Evolutionary conservation across 1,140 invertebrate genomes (phyloP), one percentile per base, ranked within the genome.

Genomic region (Monomorium pharaonis): DNA sequence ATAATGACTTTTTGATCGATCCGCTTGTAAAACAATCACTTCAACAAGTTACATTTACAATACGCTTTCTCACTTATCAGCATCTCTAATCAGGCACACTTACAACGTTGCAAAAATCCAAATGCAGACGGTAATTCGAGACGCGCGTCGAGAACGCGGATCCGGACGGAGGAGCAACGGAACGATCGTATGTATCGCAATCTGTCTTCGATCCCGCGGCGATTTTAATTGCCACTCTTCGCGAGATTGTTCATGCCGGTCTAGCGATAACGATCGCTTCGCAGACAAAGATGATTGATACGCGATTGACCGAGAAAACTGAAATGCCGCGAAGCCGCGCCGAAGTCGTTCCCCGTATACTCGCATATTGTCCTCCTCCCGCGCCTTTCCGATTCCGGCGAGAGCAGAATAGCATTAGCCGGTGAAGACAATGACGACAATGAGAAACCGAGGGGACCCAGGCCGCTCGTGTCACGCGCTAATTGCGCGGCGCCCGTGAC

Each of bases 391-490:
- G 9, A 16, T 21, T 47, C 14, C 14, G 51, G 21, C 51, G 44
- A 37, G 37, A 47, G 14, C 37, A n/a, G n/a, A n/a, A n/a, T n/a
- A n/a, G n/a, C 18, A 12, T 56, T n/a, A n/a, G 49, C 33, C 42
- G 72, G 74, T 44, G 62, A 83, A 18, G 72, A 83, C 58, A 49
- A 85, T 24, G 42, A 72, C 58, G 30, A 51, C 60, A 76, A 77
- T n/a, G 70, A 80, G 74, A 85, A 85, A 83, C 76, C n/a, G n/a
- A n/a, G n/a, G n/a, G 47, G 75, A 80, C 58, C 70, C 6, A 70
- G 70, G 47, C 47, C 47, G 58, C 63, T 47, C 70, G 89, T 47
- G 63, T 92, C 92, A 93, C 88, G 92, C 91, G 78, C 92, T 92
- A 93, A 93, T 92, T 92, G 85, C 74, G 60, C 74, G 60, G 16